Base-by-base conservation (phyloP, 2,888 invertebrate species). In the Sarcophaga caerulescens region DNA sequence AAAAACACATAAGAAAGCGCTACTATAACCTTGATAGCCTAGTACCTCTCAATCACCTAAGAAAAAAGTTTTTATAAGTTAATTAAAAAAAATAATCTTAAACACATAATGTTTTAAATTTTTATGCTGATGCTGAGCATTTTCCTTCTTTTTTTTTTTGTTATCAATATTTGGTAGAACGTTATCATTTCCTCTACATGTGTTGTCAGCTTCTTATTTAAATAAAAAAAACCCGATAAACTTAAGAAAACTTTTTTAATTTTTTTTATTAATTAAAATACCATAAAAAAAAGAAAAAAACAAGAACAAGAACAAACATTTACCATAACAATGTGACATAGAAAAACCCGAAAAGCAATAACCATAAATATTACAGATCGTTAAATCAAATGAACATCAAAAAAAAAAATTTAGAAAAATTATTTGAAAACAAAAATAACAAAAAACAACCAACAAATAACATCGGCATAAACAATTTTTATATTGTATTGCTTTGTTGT, bases 261-360 rank as follows among this genome's bases (percentile, higher is more conserved):
- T 14, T 52, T 52, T 52, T n/a, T 70, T 75, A 84, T 84, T 76
- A 84, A 84, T 84, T 84, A 80, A 84, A 84, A 71, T 84, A 65
- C 70, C 68, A 80, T 76, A 66, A 84, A 84, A 84, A 35, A 65
- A 19, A 11, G 44, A 35, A 35, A 35, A 35, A 8, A 35, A 35
- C 35, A 35, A 35, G 1, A 35, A 35, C 35, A 35, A 35, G 35
- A 35, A 35, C 10, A 35, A 62, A 69, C 11, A 66, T 35, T 60
- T 70, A 45, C 14, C 74, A 79, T 60, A 82, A 8, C 45, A 60
- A 47, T 11, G 12, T n/a, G 0, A 21, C 45, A 78, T 25, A 69
- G 62, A 73, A 68, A 44, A 73, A 71, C 62, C 23, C 44, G 69
- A 75, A 76, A 35, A 35, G 63, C 77, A 73, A 79, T 69, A 14